A percentile compares a stretch with the other conserved stretches of the same genome.
phyloP scores from a whole-genome alignment of 2,113 vertebrate species.

The Artemisiospiza belli region DNA sequence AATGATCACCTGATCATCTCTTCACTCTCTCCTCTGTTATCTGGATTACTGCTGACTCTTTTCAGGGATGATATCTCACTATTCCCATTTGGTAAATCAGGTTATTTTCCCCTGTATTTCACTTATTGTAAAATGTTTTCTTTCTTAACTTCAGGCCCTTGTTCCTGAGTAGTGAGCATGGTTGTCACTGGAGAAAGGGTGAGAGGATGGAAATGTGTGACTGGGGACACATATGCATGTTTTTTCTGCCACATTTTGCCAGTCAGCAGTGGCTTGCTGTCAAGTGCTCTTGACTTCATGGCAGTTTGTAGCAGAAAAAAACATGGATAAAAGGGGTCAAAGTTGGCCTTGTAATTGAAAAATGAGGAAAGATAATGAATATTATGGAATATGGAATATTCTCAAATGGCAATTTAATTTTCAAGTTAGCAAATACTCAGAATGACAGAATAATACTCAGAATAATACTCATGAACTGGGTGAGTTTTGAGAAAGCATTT shows the following conservation, averaged over 20 bases:
- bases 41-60: not conserved
- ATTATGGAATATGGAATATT: not conserved
- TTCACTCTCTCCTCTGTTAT: constrained; percentile 56
- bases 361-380: not conserved
- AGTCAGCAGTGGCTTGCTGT: not conserved
- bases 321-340: not conserved
- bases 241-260: not conserved
- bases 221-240: not conserved
- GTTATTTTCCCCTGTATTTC: not conserved
- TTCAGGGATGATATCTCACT: not conserved
- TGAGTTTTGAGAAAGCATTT: constrained; percentile 55
- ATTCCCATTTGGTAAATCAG: not conserved
- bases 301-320: not conserved
- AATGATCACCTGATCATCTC: constrained; percentile 10
- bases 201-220: not conserved
- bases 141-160: not conserved
- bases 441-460: not conserved
- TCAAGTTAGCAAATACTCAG: not conserved
- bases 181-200: not conserved
- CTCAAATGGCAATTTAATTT: not conserved
- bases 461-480: not conserved
- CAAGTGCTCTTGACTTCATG: not conserved
- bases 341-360: not conserved
- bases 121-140: not conserved
- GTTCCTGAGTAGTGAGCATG: not conserved